Percentiles rank a stretch among this genome's conserved stretches.
These are phyloP conservation scores for Parelbella ahira DNA, from an alignment of 2,888 invertebrate species.

Conservation along the genomic window DNA sequence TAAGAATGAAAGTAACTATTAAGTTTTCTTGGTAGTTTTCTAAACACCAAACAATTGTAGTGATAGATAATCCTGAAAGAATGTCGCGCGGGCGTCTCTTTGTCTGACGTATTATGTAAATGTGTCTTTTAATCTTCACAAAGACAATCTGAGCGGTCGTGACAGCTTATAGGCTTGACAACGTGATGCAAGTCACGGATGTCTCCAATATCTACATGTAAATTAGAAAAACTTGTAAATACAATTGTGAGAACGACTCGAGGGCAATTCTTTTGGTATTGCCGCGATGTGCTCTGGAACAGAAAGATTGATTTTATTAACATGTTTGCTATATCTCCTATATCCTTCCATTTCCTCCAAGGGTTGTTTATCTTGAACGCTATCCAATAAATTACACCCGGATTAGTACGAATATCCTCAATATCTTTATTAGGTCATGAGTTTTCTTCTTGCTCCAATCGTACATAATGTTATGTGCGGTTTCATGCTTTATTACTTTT, in stretches of 20 bases:
- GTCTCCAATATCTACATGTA: conserved; percentile 56
- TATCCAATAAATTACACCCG: conserved; percentile 33
- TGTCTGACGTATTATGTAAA: conserved; percentile 63
- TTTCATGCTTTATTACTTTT: not conserved
- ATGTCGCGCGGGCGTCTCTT: conserved; percentile 45
- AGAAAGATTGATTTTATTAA: conserved; percentile 56
- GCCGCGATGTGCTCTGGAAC: conserved; percentile 43
- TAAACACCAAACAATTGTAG: conserved; percentile 1
- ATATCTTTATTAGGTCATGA: conserved; percentile 23
- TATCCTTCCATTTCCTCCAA: conserved; percentile 37
- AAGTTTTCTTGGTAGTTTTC: too few species aligned
- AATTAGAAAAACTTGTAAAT: conserved; percentile 70
- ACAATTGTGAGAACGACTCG: conserved; percentile 38
- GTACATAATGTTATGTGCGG: conserved; percentile 12
- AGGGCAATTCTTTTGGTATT: conserved; percentile 34
- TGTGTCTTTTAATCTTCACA: conserved; percentile 54
- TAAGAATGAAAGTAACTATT: too few species aligned
- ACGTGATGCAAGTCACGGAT: conserved; percentile 68
- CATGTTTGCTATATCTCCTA: conserved; percentile 39
- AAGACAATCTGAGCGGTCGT: conserved; percentile 39
- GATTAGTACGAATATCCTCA: conserved; percentile 26
- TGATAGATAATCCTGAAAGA: conserved; percentile 1
- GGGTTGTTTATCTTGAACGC: conserved; percentile 37
- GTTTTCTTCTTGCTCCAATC: conserved; percentile 18
- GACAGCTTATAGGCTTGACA: conserved; percentile 42